Conservation (phyloP, 2,113 vertebrate species). For the Aramus guarauna region DNA sequence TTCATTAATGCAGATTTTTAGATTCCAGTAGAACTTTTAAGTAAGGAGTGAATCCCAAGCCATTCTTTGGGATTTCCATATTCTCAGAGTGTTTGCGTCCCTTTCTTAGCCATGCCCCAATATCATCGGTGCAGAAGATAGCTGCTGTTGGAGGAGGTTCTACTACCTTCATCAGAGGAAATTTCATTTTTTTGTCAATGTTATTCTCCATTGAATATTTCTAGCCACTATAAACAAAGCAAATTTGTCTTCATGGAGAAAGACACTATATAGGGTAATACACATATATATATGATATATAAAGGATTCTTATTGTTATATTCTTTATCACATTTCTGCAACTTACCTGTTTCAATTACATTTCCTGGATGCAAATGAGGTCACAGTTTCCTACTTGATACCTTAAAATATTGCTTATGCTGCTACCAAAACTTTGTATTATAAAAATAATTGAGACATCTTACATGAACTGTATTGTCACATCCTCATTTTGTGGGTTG, state of each 20-base stretch:
- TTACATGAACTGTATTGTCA: background rate
- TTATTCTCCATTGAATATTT: background rate
- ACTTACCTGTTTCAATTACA: rapidly evolving
- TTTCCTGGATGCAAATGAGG: background rate
- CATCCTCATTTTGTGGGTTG: background rate
- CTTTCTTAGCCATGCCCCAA: background rate
- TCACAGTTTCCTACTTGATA: rapidly evolving
- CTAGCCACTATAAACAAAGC: background rate
- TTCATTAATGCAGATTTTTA: background rate
- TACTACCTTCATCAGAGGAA: background rate
- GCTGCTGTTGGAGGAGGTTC: background rate
- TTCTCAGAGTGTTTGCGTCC: background rate
- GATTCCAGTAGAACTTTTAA: background rate
- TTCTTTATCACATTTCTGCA: background rate
- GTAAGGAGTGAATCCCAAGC: background rate
- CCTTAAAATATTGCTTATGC: background rate
- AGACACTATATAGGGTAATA: background rate
- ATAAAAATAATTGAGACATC: background rate
- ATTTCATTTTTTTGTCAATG: background rate
- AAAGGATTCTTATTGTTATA: background rate
- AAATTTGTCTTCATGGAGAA: background rate
- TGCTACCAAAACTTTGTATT: background rate
- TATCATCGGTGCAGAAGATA: background rate
- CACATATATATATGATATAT: no score
- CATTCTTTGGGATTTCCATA: background rate